Conservation (phyloP, 2,797 vertebrate genomes). For the Crocodylus rhombifer region DNA sequence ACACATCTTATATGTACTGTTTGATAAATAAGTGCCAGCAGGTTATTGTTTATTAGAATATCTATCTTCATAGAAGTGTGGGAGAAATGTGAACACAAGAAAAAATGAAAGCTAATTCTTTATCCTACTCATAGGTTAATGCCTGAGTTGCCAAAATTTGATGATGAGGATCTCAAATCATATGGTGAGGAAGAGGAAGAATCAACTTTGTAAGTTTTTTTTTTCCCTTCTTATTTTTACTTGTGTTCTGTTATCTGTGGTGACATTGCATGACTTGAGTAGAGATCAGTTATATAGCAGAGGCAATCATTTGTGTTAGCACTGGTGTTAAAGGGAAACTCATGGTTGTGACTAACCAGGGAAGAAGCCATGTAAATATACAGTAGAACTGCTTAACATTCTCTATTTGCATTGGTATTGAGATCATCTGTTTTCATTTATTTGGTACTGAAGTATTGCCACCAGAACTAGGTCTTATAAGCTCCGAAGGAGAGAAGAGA, state of each 20-base stretch:
- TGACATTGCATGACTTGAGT: not conserved
- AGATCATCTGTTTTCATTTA: not conserved
- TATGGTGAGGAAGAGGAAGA: conserved; percentile 93
- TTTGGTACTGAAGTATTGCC: not conserved
- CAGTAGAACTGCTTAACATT: not conserved
- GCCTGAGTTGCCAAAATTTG: conserved; percentile 92
- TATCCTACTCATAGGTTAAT: conserved; percentile 86
- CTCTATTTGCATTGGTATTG: not conserved
- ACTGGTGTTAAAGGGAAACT: not conserved
- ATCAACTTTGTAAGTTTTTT: conserved; percentile 88
- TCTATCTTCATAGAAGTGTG: not conserved
- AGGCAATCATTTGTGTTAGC: not conserved
- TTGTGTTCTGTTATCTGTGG: not conserved
- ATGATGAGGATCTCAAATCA: conserved; percentile 89
- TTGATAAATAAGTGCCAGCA: not conserved
- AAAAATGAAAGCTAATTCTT: conserved; percentile 1
- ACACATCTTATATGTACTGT: not conserved
- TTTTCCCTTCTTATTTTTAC: not conserved
- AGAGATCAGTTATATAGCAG: not conserved
- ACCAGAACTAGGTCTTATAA: not conserved
- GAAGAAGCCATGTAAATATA: not conserved
- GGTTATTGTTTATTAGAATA: not conserved
- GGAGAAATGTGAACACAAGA: not conserved
- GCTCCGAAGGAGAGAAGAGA: not conserved
- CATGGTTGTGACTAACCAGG: not conserved